phyloP scores from a whole-genome alignment of 2,113 vertebrate species.

The Phoenicopterus ruber region DNA sequence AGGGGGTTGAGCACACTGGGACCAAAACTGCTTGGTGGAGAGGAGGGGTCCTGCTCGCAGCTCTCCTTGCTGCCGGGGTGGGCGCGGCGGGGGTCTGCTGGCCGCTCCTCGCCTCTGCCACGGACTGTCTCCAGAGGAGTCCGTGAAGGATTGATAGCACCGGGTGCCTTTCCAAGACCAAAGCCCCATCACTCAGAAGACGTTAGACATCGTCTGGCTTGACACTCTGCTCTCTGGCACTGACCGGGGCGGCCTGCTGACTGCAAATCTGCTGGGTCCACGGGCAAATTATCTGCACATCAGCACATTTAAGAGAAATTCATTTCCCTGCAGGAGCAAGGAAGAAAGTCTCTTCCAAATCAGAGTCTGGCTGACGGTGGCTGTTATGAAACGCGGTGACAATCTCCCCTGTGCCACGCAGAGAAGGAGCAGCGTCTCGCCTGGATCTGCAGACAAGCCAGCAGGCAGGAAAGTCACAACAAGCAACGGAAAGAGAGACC shows the following conservation, averaged over 20 bases:
- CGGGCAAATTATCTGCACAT: not conserved
- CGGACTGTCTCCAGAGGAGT: not conserved
- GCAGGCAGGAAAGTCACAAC: not conserved
- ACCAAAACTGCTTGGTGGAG: not conserved
- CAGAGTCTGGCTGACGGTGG: not conserved
- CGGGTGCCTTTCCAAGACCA: not conserved
- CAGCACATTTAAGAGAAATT: slow-evolving; percentile 38
- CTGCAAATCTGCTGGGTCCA: slow-evolving; percentile 21
- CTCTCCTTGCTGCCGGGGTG: fast-evolving
- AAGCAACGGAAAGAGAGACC: not conserved
- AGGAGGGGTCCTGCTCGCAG: not conserved
- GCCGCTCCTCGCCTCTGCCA: fast-evolving
- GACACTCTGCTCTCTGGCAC: not conserved
- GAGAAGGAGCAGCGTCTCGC: not conserved
- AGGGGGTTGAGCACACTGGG: fast-evolving
- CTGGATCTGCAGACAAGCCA: not conserved
- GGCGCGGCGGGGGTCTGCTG: fast-evolving
- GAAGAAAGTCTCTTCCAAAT: not conserved
- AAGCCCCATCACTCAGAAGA: not conserved
- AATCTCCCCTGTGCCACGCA: not conserved
- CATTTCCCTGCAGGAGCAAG: slow-evolving; percentile 25
- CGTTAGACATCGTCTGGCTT: not conserved
- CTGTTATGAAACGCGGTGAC: fast-evolving
- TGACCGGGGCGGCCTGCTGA: not conserved
- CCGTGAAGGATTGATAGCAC: not conserved